A percentile compares a stretch with the other conserved stretches of the same genome.
Conservation (phyloP, 2,797 vertebrate genomes). For the Sebastes melanostomus region DNA sequence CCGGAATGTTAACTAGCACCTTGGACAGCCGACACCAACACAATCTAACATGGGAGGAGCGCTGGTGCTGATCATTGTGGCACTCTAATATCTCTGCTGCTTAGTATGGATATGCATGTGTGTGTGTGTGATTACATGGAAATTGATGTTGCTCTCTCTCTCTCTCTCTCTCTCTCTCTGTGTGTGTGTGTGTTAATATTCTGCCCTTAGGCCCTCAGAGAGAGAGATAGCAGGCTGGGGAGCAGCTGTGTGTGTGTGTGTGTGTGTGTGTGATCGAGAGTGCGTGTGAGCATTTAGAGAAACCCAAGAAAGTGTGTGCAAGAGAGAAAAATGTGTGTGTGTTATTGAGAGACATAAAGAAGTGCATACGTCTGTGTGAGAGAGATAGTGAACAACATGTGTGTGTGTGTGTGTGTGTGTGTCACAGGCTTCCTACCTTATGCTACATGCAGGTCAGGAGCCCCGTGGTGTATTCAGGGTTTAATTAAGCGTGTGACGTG, state of each 20-base stretch:
- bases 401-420: slow-evolving; percentile 3
- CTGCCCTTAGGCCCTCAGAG: slow-evolving; percentile 60
- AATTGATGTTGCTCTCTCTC: slow-evolving; percentile 44
- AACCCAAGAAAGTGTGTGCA: slow-evolving; percentile 25
- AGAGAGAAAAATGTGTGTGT: neutral
- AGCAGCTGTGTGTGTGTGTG: slow-evolving; percentile 65
- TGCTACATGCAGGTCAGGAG: slow-evolving; percentile 73
- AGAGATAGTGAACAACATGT: slow-evolving; percentile 8
- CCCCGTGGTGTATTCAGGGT: slow-evolving; percentile 63
- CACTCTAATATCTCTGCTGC: slow-evolving; percentile 26
- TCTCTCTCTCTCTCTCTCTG: neutral
- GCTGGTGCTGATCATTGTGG: slow-evolving; percentile 20
- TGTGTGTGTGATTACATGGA: slow-evolving; percentile 23
- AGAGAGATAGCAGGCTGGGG: slow-evolving; percentile 48
- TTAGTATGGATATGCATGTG: neutral
- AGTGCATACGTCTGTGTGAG: slow-evolving; percentile 9
- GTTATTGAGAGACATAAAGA: slow-evolving; percentile 10
- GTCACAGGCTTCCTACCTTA: slow-evolving; percentile 62
- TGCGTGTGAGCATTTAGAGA: slow-evolving; percentile 3
- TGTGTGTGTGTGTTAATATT: slow-evolving; percentile 58
- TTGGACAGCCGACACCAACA: slow-evolving; percentile 72
- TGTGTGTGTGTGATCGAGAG: slow-evolving; percentile 11
- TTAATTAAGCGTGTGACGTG: slow-evolving; percentile 76
- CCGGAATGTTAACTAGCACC: slow-evolving; percentile 83
- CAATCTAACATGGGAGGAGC: slow-evolving; percentile 49